phyloP scores from a whole-genome alignment of 2,113 vertebrate species.

The Accipiter virgatus region DNA sequence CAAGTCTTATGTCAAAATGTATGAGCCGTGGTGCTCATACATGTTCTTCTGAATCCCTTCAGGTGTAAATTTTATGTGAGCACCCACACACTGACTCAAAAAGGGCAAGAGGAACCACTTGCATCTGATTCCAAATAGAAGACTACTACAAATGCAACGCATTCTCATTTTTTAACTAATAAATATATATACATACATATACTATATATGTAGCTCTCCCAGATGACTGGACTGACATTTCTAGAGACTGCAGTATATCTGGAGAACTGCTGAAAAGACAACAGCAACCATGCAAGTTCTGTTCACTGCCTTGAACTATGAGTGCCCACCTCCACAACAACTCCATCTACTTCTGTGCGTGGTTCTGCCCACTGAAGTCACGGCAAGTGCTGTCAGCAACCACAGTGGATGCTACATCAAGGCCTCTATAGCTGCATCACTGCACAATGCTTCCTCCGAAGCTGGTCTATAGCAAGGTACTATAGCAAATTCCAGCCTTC shows the following conservation, averaged over 20 bases:
- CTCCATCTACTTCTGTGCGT: accelerated
- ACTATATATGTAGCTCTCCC: neutral
- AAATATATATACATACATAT: neutral
- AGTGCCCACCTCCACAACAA: neutral
- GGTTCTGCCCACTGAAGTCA: neutral
- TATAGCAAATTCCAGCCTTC: neutral
- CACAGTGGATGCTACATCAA: neutral
- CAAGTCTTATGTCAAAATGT: neutral
- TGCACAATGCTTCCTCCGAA: accelerated
- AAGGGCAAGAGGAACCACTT: neutral
- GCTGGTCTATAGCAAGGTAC: neutral
- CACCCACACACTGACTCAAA: neutral
- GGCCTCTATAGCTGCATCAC: neutral
- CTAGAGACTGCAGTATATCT: neutral
- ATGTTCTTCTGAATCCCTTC: neutral
- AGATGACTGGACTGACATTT: neutral
- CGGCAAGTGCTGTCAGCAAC: neutral
- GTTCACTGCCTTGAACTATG: neutral
- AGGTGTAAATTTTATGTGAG: neutral
- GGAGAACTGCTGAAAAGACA: neutral
- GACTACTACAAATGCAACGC: neutral
- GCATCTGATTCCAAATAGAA: neutral
- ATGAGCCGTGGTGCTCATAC: neutral
- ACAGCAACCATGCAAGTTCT: neutral
- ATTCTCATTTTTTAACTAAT: neutral